Percentiles rank a stretch among this genome's conserved stretches.
phyloP scores from a whole-genome alignment of 2,113 vertebrate species.

The Gracilinanus agilis region DNA sequence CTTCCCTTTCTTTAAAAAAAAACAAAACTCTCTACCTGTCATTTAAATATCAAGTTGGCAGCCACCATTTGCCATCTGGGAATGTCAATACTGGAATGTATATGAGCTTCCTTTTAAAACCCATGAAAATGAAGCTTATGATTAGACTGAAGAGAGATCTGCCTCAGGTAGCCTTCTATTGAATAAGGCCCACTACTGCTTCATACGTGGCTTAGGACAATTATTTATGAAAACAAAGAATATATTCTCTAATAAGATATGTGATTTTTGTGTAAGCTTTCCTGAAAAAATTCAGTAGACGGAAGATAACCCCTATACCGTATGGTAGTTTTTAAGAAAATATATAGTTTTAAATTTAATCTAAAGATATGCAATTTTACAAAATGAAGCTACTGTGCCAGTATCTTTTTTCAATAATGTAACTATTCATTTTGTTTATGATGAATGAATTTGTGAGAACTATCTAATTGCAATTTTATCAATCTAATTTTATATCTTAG shows the following conservation, averaged over 20 bases:
- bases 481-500: constrained; percentile 31
- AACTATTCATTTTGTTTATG: neutral
- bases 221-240: neutral
- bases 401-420: neutral
- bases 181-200: neutral
- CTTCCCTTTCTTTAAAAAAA: neutral
- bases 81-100: constrained; percentile 11
- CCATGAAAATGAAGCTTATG: constrained; percentile 38
- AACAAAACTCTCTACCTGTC: neutral
- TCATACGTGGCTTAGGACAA: neutral
- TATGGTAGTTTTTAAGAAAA: neutral
- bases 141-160: constrained; percentile 17
- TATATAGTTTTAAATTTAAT: neutral
- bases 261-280: constrained; percentile 44
- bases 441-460: neutral
- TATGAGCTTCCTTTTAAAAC: constrained; percentile 27
- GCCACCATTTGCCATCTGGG: neutral
- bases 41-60: neutral
- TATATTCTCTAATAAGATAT: constrained; percentile 18
- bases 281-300: constrained; percentile 14
- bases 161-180: constrained; percentile 31
- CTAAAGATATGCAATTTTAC: neutral
- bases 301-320: neutral
- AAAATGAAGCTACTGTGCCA: neutral
- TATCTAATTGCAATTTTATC: neutral